Evolutionary conservation across 2,113 vertebrate species (phyloP), one percentile per base, ranked within the genome.

Genomic region (Canis aureus): DNA sequence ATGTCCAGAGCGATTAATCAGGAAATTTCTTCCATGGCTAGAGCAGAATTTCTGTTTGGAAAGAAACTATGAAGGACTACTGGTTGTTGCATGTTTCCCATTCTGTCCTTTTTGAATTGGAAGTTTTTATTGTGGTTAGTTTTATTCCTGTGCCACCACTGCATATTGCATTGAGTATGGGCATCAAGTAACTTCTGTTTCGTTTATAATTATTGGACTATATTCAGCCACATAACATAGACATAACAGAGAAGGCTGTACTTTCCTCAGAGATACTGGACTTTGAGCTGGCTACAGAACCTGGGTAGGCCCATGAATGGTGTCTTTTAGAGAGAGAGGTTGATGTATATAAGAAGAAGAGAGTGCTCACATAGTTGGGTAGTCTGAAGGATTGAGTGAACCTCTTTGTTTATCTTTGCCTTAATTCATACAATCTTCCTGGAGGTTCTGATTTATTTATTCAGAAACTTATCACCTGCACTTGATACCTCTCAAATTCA

Each of bases 91-190:
- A 29, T 20, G 62, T 80, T 91, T 89, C 83, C 51, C 38, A 53
- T 51, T 69, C 53, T 95, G 80, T 91, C 60, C 51, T 91, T 89
- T 83, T 59, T 74, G 57, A 96, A 74, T 49, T 49, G 38, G 64
- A 86, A 69, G 3, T 20, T 95, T 89, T 81, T 90, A 81, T 62
- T 80, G 57, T 35, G 4, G 4, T 84, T 57, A 19, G 32, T 97
- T 96, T 38, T 74, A 1, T 95, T 91, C 32, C 55, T 71, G 32
- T 35, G 43, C 5, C 11, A 43, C 4, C 19, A 11, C 64, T 93
- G 38, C 8, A 53, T 57, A 89, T 55, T 73, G 67, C n/a, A 16
- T 55, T 60, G 51, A 59, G 76, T 67, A 25, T 59, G 23, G n/a
- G n/a, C 22, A 86, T 43, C 59, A 32, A 49, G 27, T 59, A 86